Conservation (phyloP, 2,888 invertebrate species). For the Allacma fusca region DNA sequence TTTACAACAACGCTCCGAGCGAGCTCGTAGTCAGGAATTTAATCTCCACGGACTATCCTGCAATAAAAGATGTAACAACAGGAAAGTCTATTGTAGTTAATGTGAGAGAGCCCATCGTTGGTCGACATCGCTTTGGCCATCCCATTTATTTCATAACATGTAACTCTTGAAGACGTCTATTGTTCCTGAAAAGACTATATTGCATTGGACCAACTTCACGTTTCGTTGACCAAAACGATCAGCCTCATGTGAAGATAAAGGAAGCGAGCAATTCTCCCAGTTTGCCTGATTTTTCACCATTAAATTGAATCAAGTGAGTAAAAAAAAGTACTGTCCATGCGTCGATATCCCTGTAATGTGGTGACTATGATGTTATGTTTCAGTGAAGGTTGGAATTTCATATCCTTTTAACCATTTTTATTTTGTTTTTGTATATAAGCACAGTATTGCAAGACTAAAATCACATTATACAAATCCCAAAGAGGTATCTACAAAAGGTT, state of each 20-base stretch:
- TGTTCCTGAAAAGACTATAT: background rate
- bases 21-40: too few relatives aligned
- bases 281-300: too few relatives aligned
- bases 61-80: slow-evolving; percentile 10
- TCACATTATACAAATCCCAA: too few relatives aligned
- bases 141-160: background rate
- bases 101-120: background rate
- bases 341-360: too few relatives aligned
- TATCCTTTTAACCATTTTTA: too few relatives aligned
- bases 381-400: too few relatives aligned
- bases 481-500: too few relatives aligned
- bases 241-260: background rate
- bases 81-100: slow-evolving; percentile 26
- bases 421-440: too few relatives aligned
- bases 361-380: too few relatives aligned
- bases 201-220: background rate
- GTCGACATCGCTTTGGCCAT: background rate
- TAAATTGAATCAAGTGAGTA: too few relatives aligned
- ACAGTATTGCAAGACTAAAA: too few relatives aligned
- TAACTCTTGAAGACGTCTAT: background rate
- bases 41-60: slow-evolving; percentile 16
- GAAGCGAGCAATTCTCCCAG: slow-evolving; percentile 10
- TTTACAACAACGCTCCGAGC: background rate
- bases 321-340: too few relatives aligned
- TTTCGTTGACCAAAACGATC: slow-evolving; percentile 12